phyloP scores from a whole-genome alignment of 2,888 invertebrate genomes.

The Cybosia mesomella region DNA sequence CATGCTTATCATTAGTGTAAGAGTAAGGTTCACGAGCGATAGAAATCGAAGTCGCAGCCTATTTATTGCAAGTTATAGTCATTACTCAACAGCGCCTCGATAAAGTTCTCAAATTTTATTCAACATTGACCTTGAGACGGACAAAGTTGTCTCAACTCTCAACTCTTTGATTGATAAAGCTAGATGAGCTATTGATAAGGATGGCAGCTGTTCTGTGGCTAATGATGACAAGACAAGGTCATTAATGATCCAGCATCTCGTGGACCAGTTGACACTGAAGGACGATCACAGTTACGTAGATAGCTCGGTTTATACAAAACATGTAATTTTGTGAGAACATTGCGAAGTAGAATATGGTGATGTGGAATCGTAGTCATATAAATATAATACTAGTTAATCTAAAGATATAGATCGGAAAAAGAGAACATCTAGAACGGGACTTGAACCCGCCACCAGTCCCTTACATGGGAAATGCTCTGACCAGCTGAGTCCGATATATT shows the following conservation, averaged over 20 bases:
- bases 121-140: conserved; percentile 44
- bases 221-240: conserved; percentile 50
- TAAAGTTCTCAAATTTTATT: conserved; percentile 16
- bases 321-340: no score
- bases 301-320: neutral
- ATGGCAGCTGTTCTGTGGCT: conserved; percentile 33
- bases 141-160: conserved; percentile 30
- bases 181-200: conserved; percentile 32
- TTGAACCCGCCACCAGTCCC: no score
- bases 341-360: no score
- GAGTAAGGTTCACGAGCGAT: no score
- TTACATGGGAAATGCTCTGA: no score
- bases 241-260: conserved; percentile 20
- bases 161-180: conserved; percentile 34
- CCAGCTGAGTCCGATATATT: no score
- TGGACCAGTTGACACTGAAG: neutral
- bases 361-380: no score
- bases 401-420: no score
- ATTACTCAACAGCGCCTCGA: neutral
- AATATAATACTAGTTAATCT: no score
- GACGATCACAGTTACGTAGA: neutral
- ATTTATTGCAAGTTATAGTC: neutral
- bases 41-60: neutral
- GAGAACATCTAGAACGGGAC: no score
- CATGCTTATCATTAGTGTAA: no score